Conservation (phyloP, 2,888 invertebrate species). For the Meta bourneti region DNA sequence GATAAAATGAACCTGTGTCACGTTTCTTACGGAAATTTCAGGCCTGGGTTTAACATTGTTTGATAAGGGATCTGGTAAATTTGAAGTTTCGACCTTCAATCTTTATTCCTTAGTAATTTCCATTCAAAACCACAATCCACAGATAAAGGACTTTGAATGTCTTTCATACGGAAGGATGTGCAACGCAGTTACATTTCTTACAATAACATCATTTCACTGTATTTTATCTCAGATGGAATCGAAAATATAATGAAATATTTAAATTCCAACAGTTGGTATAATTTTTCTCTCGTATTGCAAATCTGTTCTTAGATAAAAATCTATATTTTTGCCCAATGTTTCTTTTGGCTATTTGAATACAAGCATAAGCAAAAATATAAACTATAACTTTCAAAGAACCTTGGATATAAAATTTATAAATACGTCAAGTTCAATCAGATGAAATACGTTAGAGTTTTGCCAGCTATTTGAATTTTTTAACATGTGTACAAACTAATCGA, state of each 20-base stretch:
- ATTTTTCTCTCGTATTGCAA: background rate
- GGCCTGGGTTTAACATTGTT: background rate
- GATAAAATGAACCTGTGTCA: background rate
- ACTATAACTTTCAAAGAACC: too few species aligned
- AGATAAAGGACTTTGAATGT: background rate
- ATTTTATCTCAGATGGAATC: too few species aligned
- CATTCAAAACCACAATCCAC: background rate
- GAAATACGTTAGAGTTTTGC: too few species aligned
- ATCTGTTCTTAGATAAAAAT: background rate
- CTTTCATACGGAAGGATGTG: background rate
- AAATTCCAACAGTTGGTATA: background rate
- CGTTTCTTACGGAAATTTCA: background rate
- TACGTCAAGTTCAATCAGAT: too few species aligned
- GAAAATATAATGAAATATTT: background rate
- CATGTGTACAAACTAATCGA: too few species aligned
- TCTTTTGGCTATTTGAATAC: too few species aligned
- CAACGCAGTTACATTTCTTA: too few species aligned
- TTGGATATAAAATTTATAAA: too few species aligned
- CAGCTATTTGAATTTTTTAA: too few species aligned
- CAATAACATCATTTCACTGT: too few species aligned
- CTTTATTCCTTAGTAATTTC: background rate
- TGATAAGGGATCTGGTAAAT: background rate
- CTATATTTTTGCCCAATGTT: background rate
- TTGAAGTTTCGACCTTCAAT: background rate
- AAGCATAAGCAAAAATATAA: too few species aligned